A percentile compares a stretch with the other conserved stretches of the same genome.
These are phyloP conservation scores for Burhinus bistriatus DNA, from an alignment of 2,113 vertebrate genomes.

Conservation along the genomic window DNA sequence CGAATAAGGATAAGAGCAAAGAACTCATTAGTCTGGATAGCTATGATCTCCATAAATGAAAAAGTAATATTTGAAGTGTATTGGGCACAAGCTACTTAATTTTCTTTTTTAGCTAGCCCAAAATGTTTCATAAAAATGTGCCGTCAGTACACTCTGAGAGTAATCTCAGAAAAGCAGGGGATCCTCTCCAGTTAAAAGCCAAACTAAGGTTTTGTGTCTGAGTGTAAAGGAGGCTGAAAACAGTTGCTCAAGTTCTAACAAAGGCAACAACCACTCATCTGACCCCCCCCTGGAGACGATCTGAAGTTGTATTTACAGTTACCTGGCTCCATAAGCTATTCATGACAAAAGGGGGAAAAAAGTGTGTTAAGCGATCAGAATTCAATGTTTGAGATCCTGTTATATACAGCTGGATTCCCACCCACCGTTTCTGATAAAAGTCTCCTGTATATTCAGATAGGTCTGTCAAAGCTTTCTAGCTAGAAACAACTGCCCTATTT, in stretches of 20 bases:
- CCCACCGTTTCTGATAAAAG: neutral
- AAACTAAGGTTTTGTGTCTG: neutral
- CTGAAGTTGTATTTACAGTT: neutral
- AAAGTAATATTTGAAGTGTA: neutral
- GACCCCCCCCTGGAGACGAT: neutral
- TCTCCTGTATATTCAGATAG: neutral
- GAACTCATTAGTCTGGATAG: neutral
- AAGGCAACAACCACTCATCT: neutral
- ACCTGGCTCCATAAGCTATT: neutral
- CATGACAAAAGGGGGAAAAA: no score
- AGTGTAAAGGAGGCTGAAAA: neutral
- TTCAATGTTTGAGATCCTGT: neutral
- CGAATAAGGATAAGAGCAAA: neutral
- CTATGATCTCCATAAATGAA: neutral
- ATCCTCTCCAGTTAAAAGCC: neutral
- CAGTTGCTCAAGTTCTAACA: neutral
- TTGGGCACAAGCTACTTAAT: neutral
- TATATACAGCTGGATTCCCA: neutral
- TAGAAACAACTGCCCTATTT: neutral
- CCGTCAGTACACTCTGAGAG: accelerated
- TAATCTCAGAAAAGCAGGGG: neutral
- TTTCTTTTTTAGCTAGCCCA: neutral
- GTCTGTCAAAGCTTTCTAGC: neutral
- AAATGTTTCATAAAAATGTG: neutral
- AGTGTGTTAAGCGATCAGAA: neutral